Evolutionary conservation across 2,113 vertebrate genomes (phyloP).

Genomic region (Hymenochirus boettgeri): DNA sequence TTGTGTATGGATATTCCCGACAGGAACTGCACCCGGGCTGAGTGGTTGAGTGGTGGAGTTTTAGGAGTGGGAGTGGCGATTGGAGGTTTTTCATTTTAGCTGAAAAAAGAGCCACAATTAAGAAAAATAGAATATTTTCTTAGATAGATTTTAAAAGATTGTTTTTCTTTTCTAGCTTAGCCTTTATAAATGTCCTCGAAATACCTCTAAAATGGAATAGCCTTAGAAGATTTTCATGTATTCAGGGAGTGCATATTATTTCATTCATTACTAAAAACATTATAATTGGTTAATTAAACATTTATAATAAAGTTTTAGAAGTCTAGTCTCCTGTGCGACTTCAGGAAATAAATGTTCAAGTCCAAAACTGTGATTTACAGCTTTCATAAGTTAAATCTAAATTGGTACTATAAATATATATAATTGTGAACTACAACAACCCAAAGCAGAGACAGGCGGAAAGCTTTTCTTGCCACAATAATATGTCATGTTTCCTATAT

Average conservation of each 20-base stretch:
- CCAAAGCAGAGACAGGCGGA: not conserved
- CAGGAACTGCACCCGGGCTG: too few species aligned
- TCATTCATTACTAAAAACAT: constrained; percentile 5
- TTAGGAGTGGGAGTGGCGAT: too few species aligned
- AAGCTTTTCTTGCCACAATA: too few species aligned
- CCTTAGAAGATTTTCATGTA: not conserved
- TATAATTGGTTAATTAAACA: constrained; percentile 13
- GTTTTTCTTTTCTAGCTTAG: too few species aligned
- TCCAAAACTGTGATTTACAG: not conserved
- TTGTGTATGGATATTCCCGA: too few species aligned
- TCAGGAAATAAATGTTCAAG: not conserved
- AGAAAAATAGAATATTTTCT: too few species aligned
- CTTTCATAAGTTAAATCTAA: constrained; percentile 4
- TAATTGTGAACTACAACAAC: not conserved
- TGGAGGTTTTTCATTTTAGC: too few species aligned
- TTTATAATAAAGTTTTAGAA: not conserved
- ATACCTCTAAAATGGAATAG: not conserved
- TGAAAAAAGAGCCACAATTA: too few species aligned
- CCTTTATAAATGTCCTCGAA: not conserved
- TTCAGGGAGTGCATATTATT: not conserved
- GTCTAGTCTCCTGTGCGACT: not conserved
- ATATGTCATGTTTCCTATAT: not conserved
- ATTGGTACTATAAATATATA: not conserved
- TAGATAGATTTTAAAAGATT: too few species aligned
- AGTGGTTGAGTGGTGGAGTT: too few species aligned